phyloP scores from a whole-genome alignment of 2,888 invertebrate species.

The Tachystola acroxantha region DNA sequence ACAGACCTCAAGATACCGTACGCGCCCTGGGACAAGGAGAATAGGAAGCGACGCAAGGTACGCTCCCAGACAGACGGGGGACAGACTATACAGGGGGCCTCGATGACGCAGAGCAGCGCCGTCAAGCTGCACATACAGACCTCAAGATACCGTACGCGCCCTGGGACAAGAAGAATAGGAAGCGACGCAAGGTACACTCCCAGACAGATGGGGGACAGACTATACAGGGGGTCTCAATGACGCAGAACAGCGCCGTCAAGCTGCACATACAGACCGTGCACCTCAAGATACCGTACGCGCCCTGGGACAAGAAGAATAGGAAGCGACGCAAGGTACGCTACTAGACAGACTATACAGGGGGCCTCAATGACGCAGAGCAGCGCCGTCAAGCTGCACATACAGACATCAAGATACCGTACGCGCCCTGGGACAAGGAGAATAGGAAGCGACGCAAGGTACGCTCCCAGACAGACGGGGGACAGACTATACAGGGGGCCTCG shows the following conservation, averaged over 20 bases:
- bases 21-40: constrained; percentile 72
- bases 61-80: too few relatives aligned
- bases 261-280: constrained; percentile 71
- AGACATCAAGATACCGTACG: constrained; percentile 61
- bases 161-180: constrained; percentile 68
- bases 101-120: constrained; percentile 66
- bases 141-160: constrained; percentile 71
- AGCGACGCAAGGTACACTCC: constrained; percentile 23
- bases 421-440: constrained; percentile 70
- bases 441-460: constrained; percentile 31
- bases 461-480: too few relatives aligned
- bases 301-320: constrained; percentile 69
- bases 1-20: constrained; percentile 71
- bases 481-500: too few relatives aligned
- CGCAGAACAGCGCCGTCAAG: constrained; percentile 67
- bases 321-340: constrained; percentile 26
- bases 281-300: constrained; percentile 69
- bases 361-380: constrained; percentile 68
- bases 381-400: constrained; percentile 59
- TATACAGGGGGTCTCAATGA: too few relatives aligned
- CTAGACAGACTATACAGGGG: too few relatives aligned
- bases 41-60: constrained; percentile 37
- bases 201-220: too few relatives aligned
- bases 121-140: constrained; percentile 72
- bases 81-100: too few relatives aligned